Percentiles rank a stretch among this genome's conserved stretches.
These are phyloP conservation scores for Actinemys pallida DNA, from an alignment of 2,113 vertebrate species.

Conservation along the genomic window DNA sequence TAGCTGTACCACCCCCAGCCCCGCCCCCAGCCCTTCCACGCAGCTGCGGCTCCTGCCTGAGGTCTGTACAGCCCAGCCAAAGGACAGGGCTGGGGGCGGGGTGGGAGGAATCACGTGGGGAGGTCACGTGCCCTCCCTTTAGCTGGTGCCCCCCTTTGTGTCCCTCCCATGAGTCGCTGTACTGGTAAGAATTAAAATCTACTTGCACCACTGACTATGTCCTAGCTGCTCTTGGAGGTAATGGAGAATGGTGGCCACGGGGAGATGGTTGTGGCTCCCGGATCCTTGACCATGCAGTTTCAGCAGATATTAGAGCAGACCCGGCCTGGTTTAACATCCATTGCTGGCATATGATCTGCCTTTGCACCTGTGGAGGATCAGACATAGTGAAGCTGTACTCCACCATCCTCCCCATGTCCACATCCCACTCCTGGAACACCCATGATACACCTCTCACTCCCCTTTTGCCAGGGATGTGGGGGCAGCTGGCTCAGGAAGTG, in stretches of 20 bases:
- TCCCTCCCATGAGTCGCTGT: no score
- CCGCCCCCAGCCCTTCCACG: no score
- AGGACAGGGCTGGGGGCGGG: no score
- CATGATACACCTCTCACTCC: not conserved
- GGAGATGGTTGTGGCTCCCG: not conserved
- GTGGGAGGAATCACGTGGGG: no score
- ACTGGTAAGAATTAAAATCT: no score
- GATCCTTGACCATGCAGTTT: not conserved
- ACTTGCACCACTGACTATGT: no score
- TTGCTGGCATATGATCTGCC: not conserved
- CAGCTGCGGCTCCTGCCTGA: no score
- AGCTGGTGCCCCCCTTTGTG: no score
- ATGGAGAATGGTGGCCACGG: not conserved
- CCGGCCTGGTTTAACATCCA: not conserved
- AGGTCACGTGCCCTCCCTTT: no score
- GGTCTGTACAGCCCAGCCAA: no score
- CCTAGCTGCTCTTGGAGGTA: not conserved
- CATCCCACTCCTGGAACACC: not conserved
- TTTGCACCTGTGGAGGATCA: not conserved
- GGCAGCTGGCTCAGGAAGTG: not conserved
- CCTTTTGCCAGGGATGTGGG: not conserved
- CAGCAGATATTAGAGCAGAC: not conserved
- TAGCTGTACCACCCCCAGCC: no score
- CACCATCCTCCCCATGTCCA: not conserved
- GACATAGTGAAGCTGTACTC: not conserved